Conservation (phyloP, 1,140 invertebrate genomes). For the Drosophila simulans region DNA sequence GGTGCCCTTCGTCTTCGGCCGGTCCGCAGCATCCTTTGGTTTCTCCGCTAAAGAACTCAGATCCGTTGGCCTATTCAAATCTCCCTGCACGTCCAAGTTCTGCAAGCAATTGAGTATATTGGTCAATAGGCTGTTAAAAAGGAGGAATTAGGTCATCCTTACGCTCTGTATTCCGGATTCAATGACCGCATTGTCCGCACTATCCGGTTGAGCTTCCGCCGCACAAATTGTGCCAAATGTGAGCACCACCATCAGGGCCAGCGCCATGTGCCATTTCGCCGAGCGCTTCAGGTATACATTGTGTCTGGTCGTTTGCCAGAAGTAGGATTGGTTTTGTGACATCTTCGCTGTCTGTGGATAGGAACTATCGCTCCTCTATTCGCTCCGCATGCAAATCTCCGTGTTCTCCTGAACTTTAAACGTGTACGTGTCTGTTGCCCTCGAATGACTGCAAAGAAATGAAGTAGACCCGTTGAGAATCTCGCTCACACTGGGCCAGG, state of each 20-base stretch:
- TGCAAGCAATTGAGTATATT: constrained; percentile 2
- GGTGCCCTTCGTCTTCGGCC: constrained; percentile 85
- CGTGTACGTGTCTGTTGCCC: constrained; percentile 57
- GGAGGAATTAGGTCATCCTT: neutral
- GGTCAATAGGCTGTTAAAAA: no score
- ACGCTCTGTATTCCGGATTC: constrained; percentile 59
- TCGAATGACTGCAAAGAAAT: constrained; percentile 60
- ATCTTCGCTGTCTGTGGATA: constrained; percentile 57
- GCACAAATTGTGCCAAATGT: constrained; percentile 80
- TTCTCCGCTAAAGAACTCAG: constrained; percentile 33
- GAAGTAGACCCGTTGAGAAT: constrained; percentile 27
- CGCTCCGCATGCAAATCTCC: constrained; percentile 35
- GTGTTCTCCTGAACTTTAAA: constrained; percentile 17
- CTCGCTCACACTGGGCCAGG: constrained; percentile 15
- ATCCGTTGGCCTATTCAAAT: constrained; percentile 40
- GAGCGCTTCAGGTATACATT: constrained; percentile 82
- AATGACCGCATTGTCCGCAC: constrained; percentile 55
- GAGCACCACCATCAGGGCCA: constrained; percentile 78
- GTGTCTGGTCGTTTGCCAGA: constrained; percentile 84
- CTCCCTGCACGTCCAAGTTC: constrained; percentile 46
- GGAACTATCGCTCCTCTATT: constrained; percentile 17
- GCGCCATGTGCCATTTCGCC: constrained; percentile 78
- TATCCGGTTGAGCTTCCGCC: constrained; percentile 67
- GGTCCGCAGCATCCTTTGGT: constrained; percentile 36
- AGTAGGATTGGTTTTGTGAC: constrained; percentile 84